These are phyloP conservation scores for Hedychridium roseum DNA, from an alignment of 2,888 invertebrate species.

Conservation along the genomic window DNA sequence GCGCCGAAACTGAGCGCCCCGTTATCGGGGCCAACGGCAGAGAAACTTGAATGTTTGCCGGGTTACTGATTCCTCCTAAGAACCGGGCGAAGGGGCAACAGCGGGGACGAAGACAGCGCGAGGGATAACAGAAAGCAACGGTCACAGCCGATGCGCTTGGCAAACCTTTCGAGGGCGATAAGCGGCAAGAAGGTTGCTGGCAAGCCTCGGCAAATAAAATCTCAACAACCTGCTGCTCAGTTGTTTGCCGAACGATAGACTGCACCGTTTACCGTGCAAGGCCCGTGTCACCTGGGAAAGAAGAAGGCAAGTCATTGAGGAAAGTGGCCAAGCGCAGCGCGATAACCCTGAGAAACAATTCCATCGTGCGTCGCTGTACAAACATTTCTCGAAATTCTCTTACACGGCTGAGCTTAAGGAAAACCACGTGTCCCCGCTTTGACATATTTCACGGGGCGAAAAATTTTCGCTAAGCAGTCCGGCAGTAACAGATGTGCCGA, in stretches of 20 bases:
- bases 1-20: conserved; percentile 44
- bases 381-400: no score
- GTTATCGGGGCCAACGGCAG: conserved; percentile 46
- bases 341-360: conserved; percentile 42
- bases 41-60: conserved; percentile 55
- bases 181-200: conserved; percentile 39
- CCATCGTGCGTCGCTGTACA: no score
- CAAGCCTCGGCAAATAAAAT: conserved; percentile 60
- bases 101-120: not conserved
- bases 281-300: conserved; percentile 24
- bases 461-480: no score
- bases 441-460: no score
- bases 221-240: conserved; percentile 59
- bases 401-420: no score
- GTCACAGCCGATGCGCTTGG: conserved; percentile 33
- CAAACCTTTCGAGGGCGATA: conserved; percentile 48
- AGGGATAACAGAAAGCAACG: conserved; percentile 10
- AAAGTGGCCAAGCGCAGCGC: conserved; percentile 34
- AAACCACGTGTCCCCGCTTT: no score
- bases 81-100: conserved; percentile 1
- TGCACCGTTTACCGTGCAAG: conserved; percentile 37
- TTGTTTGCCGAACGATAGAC: conserved; percentile 59
- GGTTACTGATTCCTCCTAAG: conserved; percentile 49
- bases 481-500: no score
- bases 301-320: conserved; percentile 10